Evolutionary conservation across 2,797 vertebrate genomes (phyloP), one percentile per base, ranked within the genome.

Genomic region (Melanogrammus aeglefinus): DNA sequence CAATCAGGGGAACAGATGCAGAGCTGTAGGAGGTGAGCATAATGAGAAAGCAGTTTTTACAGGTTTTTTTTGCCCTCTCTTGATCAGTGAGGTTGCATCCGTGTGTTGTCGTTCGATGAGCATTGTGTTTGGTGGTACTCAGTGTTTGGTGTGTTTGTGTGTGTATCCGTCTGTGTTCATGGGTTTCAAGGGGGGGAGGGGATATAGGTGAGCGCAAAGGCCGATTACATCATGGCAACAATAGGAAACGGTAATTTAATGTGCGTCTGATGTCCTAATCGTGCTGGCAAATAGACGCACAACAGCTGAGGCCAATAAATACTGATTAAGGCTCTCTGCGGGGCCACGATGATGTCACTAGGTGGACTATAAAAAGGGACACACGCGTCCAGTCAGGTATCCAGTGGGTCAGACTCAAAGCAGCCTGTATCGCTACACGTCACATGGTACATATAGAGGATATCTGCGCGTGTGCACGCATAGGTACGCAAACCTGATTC

Each of bases 261-360:
- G 83, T 77, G 77, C 74, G 81, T 79, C 72, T 77, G 75, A 78
- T 72, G 76, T 85, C 76, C 85, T 31, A 81, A 81, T 72, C 76
- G 76, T 36, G 78, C 24, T 29, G 39, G 71, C 73, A 82, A 75
- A 86, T 73, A 83, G 80, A 74, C 47, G 74, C 36, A 77, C 78
- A 81, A 76, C 86, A 88, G 88, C 88, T 87, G 87, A 83, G 36
- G 38, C 74, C 77, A 84, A 79, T 82, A 81, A 89, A 84, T 79
- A 78, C 33, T 21, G 16, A 72, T 87, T 63, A 73, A 76, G 38
- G 75, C 51, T 70, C 72, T 76, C 31, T 3, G 35, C 51, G 31
- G 84, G 44, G 21, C 72, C 78, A 73, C 82, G 72, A 33, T 77
- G 75, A 79, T 72, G 76, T 88, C 81, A 85, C 76, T 5, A 31